Evolutionary conservation across 2,888 invertebrate genomes (phyloP).

Genomic region (Cheilosia scutellata): DNA sequence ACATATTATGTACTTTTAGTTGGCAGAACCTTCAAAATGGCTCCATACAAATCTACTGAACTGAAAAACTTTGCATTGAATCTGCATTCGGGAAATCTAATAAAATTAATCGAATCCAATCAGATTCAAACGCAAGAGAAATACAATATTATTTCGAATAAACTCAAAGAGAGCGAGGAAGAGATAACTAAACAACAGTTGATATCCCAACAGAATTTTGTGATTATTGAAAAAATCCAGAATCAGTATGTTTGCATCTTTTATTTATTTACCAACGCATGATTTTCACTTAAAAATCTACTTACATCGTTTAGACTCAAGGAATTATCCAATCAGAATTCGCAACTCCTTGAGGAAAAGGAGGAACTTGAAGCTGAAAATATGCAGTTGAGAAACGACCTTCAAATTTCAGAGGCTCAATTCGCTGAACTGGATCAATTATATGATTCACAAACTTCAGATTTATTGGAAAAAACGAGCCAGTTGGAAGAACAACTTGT

Average conservation of each 20-base stretch:
- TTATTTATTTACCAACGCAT: neutral
- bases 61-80: constrained; percentile 43
- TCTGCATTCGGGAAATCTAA: constrained; percentile 36
- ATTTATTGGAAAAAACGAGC: constrained; percentile 19
- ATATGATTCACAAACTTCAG: constrained; percentile 50
- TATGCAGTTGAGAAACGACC: constrained; percentile 9
- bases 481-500: constrained; percentile 7
- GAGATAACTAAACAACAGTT: constrained; percentile 14
- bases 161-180: constrained; percentile 41
- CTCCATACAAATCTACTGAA: constrained; percentile 8
- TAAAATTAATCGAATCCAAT: constrained; percentile 54
- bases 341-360: constrained; percentile 31
- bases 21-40: constrained; percentile 34
- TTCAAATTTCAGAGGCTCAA: constrained; percentile 48
- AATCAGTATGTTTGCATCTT: constrained; percentile 41
- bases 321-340: constrained; percentile 55
- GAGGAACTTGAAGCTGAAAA: constrained; percentile 51
- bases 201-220: constrained; percentile 45
- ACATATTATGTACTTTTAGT: neutral
- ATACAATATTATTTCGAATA: constrained; percentile 7
- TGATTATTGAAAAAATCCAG: constrained; percentile 59
- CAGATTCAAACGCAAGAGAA: constrained; percentile 40
- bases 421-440: constrained; percentile 61
- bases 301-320: constrained; percentile 21
- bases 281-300: neutral